Conservation (phyloP, 2,888 invertebrate species). For the Amiota minor region DNA sequence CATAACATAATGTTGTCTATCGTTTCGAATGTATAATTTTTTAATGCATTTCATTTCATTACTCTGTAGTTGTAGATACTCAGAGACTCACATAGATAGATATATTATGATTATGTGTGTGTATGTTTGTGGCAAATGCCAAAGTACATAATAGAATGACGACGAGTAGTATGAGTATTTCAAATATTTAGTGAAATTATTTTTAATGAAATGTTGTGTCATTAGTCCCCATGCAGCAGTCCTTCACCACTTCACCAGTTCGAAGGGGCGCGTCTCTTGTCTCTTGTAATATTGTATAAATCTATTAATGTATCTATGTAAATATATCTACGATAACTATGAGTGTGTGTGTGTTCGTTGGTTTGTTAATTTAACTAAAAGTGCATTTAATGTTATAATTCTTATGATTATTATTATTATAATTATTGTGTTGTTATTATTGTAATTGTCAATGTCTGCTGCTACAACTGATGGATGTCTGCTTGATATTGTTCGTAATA, state of each 20-base stretch:
- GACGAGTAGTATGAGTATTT: slow-evolving; percentile 46
- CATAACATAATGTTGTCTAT: not conserved
- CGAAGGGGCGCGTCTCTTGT: slow-evolving; percentile 46
- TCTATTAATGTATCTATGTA: slow-evolving; percentile 7
- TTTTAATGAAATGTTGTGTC: slow-evolving; percentile 67
- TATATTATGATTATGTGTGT: slow-evolving; percentile 2
- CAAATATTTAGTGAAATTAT: slow-evolving; percentile 66
- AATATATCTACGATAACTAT: not conserved
- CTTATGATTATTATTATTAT: slow-evolving; percentile 41
- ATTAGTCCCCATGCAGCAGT: slow-evolving; percentile 51
- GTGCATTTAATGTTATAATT: slow-evolving; percentile 61
- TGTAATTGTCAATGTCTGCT: slow-evolving; percentile 36
- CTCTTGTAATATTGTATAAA: not conserved
- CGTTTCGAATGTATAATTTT: slow-evolving; percentile 32
- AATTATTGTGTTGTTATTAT: slow-evolving; percentile 53
- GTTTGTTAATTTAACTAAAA: slow-evolving; percentile 65
- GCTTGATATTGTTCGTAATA: slow-evolving; percentile 13
- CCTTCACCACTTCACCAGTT: slow-evolving; percentile 13
- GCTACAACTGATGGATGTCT: not conserved
- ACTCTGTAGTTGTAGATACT: not conserved
- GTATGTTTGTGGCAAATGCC: slow-evolving; percentile 53
- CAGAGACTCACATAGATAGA: not conserved
- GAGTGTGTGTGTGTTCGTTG: slow-evolving; percentile 31
- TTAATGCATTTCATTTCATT: not conserved
- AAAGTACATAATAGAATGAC: slow-evolving; percentile 53